Conservation (phyloP, 2,797 vertebrate genomes). For the Salmo trutta region DNA sequence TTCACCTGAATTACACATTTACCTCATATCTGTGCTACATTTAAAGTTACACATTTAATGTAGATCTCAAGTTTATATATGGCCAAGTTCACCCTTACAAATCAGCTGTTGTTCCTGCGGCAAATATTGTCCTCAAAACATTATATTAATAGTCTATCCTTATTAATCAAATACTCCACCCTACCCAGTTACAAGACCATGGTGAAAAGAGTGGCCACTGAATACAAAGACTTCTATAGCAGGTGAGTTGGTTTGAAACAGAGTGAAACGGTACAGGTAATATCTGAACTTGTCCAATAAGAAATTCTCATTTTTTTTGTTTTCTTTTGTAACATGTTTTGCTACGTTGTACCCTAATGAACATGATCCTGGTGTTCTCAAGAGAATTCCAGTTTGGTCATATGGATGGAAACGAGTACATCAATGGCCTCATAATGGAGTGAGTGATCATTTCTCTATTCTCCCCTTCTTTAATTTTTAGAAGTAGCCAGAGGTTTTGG, state of each 20-base stretch:
- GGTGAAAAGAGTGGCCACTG: slow-evolving; percentile 83
- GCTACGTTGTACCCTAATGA: background rate
- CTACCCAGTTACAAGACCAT: slow-evolving; percentile 80
- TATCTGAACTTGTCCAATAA: background rate
- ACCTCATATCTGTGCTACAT: background rate
- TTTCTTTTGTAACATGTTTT: background rate
- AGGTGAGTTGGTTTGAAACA: slow-evolving; percentile 68
- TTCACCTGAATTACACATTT: background rate
- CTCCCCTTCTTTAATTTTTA: background rate
- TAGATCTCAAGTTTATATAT: too few species aligned
- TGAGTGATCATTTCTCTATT: slow-evolving; percentile 61
- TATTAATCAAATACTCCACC: background rate
- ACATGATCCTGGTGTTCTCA: slow-evolving; percentile 50
- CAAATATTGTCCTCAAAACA: background rate
- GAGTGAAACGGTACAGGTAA: background rate
- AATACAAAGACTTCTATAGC: slow-evolving; percentile 83
- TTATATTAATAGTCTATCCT: background rate
- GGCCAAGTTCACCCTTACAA: too few species aligned
- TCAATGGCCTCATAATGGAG: slow-evolving; percentile 92
- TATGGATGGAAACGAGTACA: slow-evolving; percentile 88
- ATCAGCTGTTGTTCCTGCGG: background rate
- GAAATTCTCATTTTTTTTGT: background rate
- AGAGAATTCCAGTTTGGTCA: slow-evolving; percentile 92
- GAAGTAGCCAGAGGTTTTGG: background rate
- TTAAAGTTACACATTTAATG: background rate